Evolutionary conservation across 2,113 vertebrate species (phyloP).

Genomic region (Thalassoma bifasciatum): DNA sequence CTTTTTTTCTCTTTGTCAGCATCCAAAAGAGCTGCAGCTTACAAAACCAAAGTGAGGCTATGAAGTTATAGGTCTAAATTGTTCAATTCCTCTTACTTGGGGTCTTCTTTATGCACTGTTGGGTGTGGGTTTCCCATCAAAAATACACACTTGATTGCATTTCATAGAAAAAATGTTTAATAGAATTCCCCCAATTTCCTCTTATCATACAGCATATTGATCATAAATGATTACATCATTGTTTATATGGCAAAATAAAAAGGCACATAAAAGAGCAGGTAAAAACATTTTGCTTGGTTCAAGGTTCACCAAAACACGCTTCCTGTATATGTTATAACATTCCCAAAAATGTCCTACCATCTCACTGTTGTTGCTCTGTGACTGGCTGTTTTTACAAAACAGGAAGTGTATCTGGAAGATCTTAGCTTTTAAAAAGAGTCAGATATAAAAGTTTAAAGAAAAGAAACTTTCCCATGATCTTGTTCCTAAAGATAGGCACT

Average conservation of each 20-base stretch:
- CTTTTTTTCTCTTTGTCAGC: slow-evolving; percentile 30
- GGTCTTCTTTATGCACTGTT: neutral
- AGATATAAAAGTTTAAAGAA: slow-evolving; percentile 21
- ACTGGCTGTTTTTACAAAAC: neutral
- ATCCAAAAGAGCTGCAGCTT: neutral
- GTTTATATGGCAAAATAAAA: slow-evolving; percentile 36
- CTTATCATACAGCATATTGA: slow-evolving; percentile 40
- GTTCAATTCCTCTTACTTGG: neutral
- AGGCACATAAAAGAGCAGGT: slow-evolving; percentile 47
- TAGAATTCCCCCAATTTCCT: slow-evolving; percentile 67
- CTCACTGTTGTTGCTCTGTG: slow-evolving; percentile 2
- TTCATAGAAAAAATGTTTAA: slow-evolving; percentile 68
- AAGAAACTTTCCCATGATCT: neutral
- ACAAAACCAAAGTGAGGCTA: neutral
- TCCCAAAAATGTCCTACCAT: neutral
- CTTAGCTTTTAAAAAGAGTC: neutral
- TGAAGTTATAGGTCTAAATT: neutral
- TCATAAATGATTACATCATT: slow-evolving; percentile 48
- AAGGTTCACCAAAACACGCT: slow-evolving; percentile 16
- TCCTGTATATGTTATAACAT: slow-evolving; percentile 9
- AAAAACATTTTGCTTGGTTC: slow-evolving; percentile 11
- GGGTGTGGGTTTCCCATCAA: neutral
- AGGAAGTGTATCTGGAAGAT: slow-evolving; percentile 5
- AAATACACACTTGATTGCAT: slow-evolving; percentile 20
- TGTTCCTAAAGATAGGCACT: slow-evolving; percentile 4